A percentile compares a stretch with the other conserved stretches of the same genome.
These are phyloP conservation scores for Ctenochaetus hawaiiensis DNA, from an alignment of 2,797 vertebrate genomes.

Conservation along the genomic window DNA sequence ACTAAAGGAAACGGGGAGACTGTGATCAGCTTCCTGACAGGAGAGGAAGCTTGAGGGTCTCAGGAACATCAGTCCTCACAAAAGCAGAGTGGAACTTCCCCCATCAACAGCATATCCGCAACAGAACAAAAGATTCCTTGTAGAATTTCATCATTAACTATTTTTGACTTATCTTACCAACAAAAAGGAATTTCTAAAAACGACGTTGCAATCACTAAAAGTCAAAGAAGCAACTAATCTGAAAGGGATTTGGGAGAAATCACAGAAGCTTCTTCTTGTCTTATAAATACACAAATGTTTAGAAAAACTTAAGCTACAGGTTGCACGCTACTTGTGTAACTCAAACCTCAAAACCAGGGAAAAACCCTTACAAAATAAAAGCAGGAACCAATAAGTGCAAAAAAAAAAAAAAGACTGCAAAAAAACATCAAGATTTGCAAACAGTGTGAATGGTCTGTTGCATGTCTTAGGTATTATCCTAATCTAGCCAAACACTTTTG, in stretches of 20 bases:
- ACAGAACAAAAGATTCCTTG: conserved; percentile 55
- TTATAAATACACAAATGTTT: not conserved
- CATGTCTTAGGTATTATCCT: too few relatives aligned
- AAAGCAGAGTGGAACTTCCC: conserved; percentile 45
- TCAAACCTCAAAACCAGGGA: not conserved
- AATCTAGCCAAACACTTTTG: conserved; percentile 3
- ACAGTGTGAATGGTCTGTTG: not conserved
- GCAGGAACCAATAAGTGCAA: not conserved
- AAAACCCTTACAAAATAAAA: not conserved
- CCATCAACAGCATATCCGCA: conserved; percentile 43
- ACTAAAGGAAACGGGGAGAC: conserved; percentile 62
- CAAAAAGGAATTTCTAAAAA: not conserved
- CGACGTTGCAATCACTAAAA: not conserved
- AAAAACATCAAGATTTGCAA: not conserved
- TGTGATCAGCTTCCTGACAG: conserved; percentile 77
- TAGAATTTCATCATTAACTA: not conserved
- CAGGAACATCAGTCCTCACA: conserved; percentile 64
- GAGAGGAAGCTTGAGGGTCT: conserved; percentile 66
- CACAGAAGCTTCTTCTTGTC: not conserved
- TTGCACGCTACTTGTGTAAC: not conserved
- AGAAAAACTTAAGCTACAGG: not conserved
- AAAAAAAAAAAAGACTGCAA: not conserved
- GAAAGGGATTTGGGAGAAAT: not conserved
- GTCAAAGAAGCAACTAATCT: not conserved
- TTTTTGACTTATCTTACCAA: not conserved